Conservation (phyloP, 2,113 vertebrate species). For the Porphyrio hochstetteri region DNA sequence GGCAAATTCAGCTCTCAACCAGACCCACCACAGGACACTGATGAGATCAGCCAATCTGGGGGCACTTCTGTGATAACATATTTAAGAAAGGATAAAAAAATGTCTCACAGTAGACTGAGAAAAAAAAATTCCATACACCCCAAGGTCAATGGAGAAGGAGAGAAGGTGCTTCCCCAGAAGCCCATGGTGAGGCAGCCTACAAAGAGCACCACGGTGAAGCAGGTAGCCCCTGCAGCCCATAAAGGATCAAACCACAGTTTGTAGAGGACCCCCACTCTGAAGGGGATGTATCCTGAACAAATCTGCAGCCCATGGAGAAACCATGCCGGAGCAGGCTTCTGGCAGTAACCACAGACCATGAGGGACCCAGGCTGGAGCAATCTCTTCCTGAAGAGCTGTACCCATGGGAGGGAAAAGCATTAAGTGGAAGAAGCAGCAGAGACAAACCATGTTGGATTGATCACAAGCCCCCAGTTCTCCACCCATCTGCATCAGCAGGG, state of each 20-base stretch:
- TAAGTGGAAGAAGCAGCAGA: background rate
- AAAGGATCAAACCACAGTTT: background rate
- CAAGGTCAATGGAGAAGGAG: background rate
- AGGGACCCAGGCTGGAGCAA: background rate
- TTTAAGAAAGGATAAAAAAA: background rate
- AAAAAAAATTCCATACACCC: background rate
- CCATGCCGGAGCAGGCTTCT: background rate
- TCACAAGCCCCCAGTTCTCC: rapidly evolving
- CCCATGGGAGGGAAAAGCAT: background rate
- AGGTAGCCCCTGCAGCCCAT: background rate
- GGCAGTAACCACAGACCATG: rapidly evolving
- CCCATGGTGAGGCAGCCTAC: background rate
- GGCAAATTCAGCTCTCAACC: background rate
- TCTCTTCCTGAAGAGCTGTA: background rate
- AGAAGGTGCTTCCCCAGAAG: background rate
- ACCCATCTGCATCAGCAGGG: rapidly evolving
- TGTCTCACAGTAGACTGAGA: background rate
- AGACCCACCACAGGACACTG: background rate
- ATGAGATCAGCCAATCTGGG: background rate
- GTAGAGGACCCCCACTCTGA: background rate
- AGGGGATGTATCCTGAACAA: background rate
- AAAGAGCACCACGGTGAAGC: background rate
- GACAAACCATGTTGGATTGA: background rate
- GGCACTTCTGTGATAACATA: background rate
- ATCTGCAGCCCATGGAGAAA: background rate